Conservation (phyloP, 2,888 invertebrate species). For the Leuctra nigra region DNA sequence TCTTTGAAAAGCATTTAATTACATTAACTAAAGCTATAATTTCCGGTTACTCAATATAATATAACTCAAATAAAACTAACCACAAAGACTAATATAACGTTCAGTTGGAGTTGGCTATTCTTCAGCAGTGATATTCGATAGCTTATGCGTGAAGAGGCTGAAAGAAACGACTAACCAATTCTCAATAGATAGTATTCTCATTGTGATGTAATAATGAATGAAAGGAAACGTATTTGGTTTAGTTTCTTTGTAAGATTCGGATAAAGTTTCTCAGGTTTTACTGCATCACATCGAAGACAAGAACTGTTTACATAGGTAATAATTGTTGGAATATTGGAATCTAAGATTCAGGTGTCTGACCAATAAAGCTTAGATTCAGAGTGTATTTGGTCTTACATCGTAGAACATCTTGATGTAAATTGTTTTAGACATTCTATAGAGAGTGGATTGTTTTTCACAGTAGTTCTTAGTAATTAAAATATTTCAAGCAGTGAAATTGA, state of each 20-base stretch:
- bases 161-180: slow-evolving; percentile 12
- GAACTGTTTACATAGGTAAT: no score
- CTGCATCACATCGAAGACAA: no score
- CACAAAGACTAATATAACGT: neutral
- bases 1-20: slow-evolving; percentile 17
- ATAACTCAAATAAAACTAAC: neutral
- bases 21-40: slow-evolving; percentile 21
- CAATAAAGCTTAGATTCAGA: no score
- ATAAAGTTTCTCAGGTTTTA: slow-evolving; percentile 6
- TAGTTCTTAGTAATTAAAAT: no score
- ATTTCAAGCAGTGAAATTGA: no score
- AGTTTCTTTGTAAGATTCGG: neutral
- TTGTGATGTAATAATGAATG: neutral
- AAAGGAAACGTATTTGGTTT: neutral
- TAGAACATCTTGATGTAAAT: no score
- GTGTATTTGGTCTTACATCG: no score
- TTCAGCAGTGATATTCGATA: slow-evolving; percentile 7
- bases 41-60: slow-evolving; percentile 17
- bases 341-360: no score
- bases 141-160: neutral
- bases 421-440: no score
- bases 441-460: no score
- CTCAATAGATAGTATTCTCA: neutral
- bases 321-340: no score
- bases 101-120: neutral